Evolutionary conservation across 2,113 vertebrate genomes (phyloP).

Genomic region (Arvicanthis niloticus): DNA sequence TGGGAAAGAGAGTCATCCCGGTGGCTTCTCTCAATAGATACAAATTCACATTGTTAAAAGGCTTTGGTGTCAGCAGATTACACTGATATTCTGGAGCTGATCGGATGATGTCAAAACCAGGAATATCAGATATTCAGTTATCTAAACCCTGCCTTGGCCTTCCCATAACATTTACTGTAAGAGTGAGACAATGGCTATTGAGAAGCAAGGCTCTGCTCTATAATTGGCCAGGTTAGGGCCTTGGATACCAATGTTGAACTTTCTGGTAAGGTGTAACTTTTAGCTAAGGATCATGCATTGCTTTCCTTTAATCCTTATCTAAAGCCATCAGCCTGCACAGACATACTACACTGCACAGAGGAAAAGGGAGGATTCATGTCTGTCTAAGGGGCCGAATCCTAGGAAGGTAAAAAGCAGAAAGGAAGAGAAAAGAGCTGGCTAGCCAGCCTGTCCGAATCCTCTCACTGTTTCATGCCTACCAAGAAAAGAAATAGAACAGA

Average conservation of each 20-base stretch:
- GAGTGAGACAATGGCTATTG: background rate
- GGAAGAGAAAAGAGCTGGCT: background rate
- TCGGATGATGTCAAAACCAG: background rate
- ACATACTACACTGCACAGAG: background rate
- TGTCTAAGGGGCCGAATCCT: background rate
- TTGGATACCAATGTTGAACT: background rate
- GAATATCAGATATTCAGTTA: background rate
- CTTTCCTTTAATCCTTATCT: background rate
- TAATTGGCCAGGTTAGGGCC: background rate
- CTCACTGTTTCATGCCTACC: background rate
- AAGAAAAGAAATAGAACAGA: background rate
- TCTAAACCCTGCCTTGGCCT: background rate
- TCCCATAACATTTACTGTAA: background rate
- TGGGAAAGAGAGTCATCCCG: background rate
- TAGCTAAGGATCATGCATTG: background rate
- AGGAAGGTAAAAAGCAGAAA: background rate
- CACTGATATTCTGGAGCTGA: background rate
- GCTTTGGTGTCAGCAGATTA: background rate
- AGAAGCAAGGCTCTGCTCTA: background rate
- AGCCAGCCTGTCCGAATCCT: accelerated
- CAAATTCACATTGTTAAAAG: background rate
- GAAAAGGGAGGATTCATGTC: background rate
- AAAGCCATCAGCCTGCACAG: background rate
- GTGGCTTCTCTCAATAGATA: background rate
- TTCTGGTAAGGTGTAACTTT: background rate